These are phyloP conservation scores for Drosophila burlai DNA, from an alignment of 1,140 invertebrate genomes.

Conservation along the genomic window DNA sequence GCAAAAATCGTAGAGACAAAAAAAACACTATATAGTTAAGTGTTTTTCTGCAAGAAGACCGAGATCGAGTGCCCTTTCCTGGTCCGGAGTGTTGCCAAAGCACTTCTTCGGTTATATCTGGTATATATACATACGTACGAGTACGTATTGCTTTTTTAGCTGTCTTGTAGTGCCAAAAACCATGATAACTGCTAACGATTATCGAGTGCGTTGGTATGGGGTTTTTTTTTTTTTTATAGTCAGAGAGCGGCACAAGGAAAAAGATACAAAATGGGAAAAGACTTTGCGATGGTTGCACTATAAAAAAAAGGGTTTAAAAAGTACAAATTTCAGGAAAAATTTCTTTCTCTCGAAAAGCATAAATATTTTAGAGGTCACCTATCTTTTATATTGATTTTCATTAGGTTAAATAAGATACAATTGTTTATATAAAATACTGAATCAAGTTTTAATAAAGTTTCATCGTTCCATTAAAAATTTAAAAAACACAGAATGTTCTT, in stretches of 20 bases:
- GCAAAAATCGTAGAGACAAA: conserved; percentile 24
- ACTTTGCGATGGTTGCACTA: not conserved
- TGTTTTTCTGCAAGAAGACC: conserved; percentile 51
- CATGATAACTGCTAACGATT: conserved; percentile 53
- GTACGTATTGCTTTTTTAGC: conserved; percentile 19
- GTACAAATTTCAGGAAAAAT: no score
- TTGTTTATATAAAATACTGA: no score
- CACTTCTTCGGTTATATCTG: conserved; percentile 11
- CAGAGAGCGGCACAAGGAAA: not conserved
- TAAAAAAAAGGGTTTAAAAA: not conserved
- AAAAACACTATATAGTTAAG: conserved; percentile 69
- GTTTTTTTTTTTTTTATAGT: conserved; percentile 3
- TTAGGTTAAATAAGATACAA: no score
- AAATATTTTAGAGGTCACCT: no score
- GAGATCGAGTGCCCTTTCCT: conserved; percentile 40
- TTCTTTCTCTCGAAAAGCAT: no score
- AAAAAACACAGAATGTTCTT: no score
- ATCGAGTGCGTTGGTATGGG: conserved; percentile 34
- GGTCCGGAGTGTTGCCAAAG: conserved; percentile 27
- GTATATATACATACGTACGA: conserved; percentile 1
- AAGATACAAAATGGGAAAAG: conserved; percentile 24
- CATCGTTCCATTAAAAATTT: no score
- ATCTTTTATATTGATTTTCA: no score
- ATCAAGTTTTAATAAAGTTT: not conserved
- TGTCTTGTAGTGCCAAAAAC: conserved; percentile 50